Conservation (phyloP, 2,797 vertebrate genomes). For the Sebastes baramenuke region DNA sequence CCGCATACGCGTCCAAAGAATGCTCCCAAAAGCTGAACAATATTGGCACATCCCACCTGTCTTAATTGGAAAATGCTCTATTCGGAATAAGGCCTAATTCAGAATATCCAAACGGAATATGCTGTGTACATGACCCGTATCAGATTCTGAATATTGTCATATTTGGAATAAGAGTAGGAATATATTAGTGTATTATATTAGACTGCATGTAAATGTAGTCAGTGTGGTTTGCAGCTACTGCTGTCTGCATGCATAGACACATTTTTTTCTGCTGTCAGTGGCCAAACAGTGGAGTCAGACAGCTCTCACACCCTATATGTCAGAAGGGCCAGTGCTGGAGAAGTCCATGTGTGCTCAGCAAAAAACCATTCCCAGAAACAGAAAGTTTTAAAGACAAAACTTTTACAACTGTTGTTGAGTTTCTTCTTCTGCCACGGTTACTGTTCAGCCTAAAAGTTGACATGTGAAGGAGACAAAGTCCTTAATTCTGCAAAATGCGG, state of each 20-base stretch:
- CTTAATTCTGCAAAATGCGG: conserved; percentile 40
- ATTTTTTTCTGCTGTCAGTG: background rate
- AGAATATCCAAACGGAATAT: background rate
- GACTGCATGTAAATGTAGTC: no score
- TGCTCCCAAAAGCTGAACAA: background rate
- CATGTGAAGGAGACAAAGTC: conserved; percentile 12
- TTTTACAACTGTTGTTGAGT: background rate
- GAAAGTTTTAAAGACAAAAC: background rate
- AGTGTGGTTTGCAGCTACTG: background rate
- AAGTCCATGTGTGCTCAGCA: background rate
- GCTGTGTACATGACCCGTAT: no score
- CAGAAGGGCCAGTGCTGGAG: background rate
- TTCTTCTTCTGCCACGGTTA: background rate
- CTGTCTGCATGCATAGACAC: background rate
- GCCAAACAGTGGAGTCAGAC: conserved; percentile 19
- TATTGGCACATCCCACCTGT: no score
- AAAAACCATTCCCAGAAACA: background rate
- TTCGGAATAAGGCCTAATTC: no score
- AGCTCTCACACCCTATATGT: background rate
- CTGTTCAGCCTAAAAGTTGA: background rate
- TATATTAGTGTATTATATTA: no score
- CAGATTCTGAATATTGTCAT: no score
- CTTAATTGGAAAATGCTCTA: no score
- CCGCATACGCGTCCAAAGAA: background rate
- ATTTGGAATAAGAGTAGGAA: no score